phyloP scores from a whole-genome alignment of 1,140 invertebrate species.

The Tribolium madens region DNA sequence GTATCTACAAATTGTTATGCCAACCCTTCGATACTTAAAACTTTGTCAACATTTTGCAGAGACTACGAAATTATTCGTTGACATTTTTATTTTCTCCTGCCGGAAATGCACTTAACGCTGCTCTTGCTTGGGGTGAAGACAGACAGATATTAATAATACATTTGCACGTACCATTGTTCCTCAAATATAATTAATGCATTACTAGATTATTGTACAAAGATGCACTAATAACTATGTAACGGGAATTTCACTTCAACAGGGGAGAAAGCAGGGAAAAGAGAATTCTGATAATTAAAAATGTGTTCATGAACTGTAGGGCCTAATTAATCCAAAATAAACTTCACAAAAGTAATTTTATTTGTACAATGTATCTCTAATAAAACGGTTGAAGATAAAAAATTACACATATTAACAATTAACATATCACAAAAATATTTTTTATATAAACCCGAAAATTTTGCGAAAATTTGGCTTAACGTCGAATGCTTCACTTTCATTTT shows the following conservation, averaged over 20 bases:
- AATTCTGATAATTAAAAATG: too few relatives aligned
- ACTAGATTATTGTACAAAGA: conserved; percentile 20
- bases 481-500: conserved; percentile 20
- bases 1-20: not conserved
- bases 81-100: not conserved
- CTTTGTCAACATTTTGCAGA: conserved; percentile 9
- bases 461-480: not conserved
- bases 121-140: not conserved
- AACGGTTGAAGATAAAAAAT: too few relatives aligned
- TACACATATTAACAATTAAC: too few relatives aligned
- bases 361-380: too few relatives aligned
- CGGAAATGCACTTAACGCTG: conserved; percentile 4
- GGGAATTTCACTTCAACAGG: too few relatives aligned
- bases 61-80: not conserved
- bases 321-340: too few relatives aligned
- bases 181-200: conserved; percentile 34
- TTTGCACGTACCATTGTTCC: not conserved
- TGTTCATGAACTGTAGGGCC: too few relatives aligned
- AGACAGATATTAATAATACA: conserved; percentile 23
- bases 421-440: too few relatives aligned
- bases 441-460: too few relatives aligned
- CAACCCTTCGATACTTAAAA: not conserved
- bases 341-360: too few relatives aligned
- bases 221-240: conserved; percentile 16
- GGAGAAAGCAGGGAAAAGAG: too few relatives aligned